phyloP scores from a whole-genome alignment of 2,113 vertebrate species.

The Sinocyclocheilus grahami region DNA sequence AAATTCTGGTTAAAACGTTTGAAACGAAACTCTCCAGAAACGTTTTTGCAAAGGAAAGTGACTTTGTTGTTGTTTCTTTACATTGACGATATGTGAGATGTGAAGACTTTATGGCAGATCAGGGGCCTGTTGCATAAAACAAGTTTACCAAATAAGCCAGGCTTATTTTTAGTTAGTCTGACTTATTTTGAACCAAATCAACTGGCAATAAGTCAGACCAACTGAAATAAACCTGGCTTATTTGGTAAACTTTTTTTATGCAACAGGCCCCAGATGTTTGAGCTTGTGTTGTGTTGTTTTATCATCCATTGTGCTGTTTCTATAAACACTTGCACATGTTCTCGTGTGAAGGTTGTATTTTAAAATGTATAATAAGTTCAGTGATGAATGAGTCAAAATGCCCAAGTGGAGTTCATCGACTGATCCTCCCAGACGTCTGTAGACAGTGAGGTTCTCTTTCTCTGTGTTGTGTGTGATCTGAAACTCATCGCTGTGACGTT shows the following conservation, averaged over 20 bases:
- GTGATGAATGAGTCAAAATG: conserved; percentile 77
- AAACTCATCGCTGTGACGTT: not conserved
- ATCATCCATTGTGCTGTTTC: not conserved
- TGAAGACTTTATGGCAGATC: not conserved
- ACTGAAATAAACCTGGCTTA: no score
- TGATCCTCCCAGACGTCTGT: not conserved
- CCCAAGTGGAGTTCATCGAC: conserved; percentile 66
- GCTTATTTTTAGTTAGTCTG: no score
- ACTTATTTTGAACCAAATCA: no score
- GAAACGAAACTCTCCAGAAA: not conserved
- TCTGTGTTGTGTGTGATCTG: conserved; percentile 4
- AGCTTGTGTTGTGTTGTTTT: not conserved
- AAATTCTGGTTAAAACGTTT: not conserved
- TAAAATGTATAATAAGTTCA: conserved; percentile 40
- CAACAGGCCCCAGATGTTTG: not conserved
- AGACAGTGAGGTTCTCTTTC: not conserved
- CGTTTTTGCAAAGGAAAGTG: not conserved
- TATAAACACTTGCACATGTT: not conserved
- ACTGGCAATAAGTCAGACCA: no score
- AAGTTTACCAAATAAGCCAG: no score
- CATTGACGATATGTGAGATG: no score
- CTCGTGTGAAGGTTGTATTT: not conserved
- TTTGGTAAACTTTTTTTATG: no score
- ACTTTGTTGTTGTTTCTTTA: not conserved
- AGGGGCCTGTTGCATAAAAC: no score